Evolutionary conservation across 2,797 vertebrate species (phyloP).

Genomic region (Anguilla obscura): DNA sequence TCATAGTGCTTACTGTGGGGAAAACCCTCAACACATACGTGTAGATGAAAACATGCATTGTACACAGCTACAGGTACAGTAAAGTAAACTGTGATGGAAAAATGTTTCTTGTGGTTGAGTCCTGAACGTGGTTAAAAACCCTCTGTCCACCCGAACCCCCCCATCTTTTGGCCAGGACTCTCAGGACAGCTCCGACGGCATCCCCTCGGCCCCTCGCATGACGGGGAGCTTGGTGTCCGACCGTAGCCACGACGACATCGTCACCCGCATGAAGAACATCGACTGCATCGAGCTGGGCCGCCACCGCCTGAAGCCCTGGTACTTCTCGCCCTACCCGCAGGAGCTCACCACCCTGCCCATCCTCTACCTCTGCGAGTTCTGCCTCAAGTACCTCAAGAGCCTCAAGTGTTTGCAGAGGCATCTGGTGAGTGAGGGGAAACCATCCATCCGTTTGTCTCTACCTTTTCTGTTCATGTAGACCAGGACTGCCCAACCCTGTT

Average conservation of each 20-base stretch:
- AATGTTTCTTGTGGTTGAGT: background rate
- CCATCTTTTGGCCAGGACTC: constrained; percentile 77
- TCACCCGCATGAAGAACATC: constrained; percentile 97
- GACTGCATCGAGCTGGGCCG: constrained; percentile 95
- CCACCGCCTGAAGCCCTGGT: constrained; percentile 95
- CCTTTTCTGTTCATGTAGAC: background rate
- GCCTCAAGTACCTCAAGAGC: constrained; percentile 96
- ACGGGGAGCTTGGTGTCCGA: constrained; percentile 93
- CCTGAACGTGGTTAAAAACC: background rate
- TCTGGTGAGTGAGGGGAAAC: constrained; percentile 72
- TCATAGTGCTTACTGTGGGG: background rate
- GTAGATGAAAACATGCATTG: background rate
- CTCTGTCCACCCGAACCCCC: background rate
- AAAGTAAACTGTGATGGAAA: background rate
- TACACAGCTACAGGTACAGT: background rate
- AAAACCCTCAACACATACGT: background rate
- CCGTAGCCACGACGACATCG: constrained; percentile 94
- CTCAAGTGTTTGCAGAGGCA: constrained; percentile 96
- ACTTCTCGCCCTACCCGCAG: constrained; percentile 95
- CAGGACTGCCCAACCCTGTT: too few species aligned
- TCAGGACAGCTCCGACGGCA: constrained; percentile 93
- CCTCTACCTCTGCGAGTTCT: constrained; percentile 98
- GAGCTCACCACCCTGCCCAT: constrained; percentile 90
- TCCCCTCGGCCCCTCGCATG: constrained; percentile 89
- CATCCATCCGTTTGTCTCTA: background rate